Evolutionary conservation across 1,140 invertebrate species (phyloP).

Genomic region (Venustaconcha ellipsiformis): DNA sequence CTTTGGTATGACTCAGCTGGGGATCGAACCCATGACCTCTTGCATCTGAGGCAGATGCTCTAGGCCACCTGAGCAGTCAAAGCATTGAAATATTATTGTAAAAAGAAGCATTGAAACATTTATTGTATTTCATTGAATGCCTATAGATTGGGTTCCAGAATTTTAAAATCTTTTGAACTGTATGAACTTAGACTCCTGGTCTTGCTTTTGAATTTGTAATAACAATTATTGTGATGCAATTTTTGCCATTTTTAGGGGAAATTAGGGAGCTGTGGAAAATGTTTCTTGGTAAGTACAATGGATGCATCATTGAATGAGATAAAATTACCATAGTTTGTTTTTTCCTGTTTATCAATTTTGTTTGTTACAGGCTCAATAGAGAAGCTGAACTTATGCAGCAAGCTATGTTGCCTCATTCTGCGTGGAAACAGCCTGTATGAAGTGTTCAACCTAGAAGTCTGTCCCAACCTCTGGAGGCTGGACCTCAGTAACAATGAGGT

Average conservation of each 20-base stretch:
- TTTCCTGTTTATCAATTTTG: constrained; percentile 4
- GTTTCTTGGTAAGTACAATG: neutral
- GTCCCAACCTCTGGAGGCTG: constrained; percentile 62
- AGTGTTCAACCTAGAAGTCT: constrained; percentile 53
- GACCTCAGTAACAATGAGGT: constrained; percentile 65
- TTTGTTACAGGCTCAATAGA: constrained; percentile 52
- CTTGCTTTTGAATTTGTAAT: neutral
- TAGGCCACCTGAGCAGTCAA: too few species aligned
- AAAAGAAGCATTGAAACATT: neutral
- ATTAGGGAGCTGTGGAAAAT: neutral
- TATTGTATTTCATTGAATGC: neutral
- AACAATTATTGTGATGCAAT: neutral
- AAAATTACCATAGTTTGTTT: constrained; percentile 1
- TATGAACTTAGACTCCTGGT: neutral
- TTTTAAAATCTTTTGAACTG: neutral
- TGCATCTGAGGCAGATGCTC: too few species aligned
- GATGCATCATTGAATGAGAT: neutral
- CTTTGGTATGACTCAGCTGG: too few species aligned
- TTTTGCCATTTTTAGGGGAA: neutral
- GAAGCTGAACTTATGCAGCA: constrained; percentile 47
- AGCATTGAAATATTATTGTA: too few species aligned
- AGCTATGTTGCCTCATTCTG: constrained; percentile 53
- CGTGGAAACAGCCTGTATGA: constrained; percentile 56
- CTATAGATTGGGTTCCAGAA: neutral
- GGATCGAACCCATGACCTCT: too few species aligned